A percentile compares a stretch with the other conserved stretches of the same genome.
These are phyloP conservation scores for Mormyrus hasselquistii DNA, from an alignment of 2,797 vertebrate genomes.

Conservation along the genomic window DNA sequence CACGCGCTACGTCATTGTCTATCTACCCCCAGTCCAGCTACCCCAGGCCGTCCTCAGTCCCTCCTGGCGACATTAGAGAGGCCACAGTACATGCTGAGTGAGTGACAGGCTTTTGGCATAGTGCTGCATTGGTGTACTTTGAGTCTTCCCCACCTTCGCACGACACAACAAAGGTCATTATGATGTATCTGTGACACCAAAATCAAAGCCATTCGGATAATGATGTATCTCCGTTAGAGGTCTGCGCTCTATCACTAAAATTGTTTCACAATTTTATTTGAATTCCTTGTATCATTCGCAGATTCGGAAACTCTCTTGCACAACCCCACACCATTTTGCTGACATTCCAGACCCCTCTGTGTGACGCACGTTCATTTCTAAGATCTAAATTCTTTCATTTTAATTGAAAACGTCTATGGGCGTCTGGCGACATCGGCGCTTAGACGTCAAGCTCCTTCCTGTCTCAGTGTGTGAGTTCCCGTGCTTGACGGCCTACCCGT, in stretches of 20 bases:
- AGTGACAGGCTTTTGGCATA: neutral
- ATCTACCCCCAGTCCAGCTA: neutral
- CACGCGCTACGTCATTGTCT: conserved; percentile 28
- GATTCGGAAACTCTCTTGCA: neutral
- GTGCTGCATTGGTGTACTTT: neutral
- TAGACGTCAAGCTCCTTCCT: neutral
- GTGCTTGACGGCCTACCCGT: neutral
- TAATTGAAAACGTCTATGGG: neutral
- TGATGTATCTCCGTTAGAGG: neutral
- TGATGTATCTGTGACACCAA: neutral
- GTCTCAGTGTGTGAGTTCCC: neutral
- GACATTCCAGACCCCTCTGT: neutral
- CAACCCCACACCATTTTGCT: neutral
- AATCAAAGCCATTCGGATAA: neutral
- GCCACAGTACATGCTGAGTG: neutral
- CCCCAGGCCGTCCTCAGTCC: neutral
- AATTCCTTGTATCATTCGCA: neutral
- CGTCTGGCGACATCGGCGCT: neutral
- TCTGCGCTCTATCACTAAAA: neutral
- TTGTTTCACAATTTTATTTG: neutral
- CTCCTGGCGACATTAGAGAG: neutral
- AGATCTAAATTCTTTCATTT: conserved; percentile 7
- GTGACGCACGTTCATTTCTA: neutral
- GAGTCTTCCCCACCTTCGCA: neutral
- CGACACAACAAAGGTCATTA: neutral